These are phyloP conservation scores for Bryconaethiops microstoma DNA, from an alignment of 2,797 vertebrate genomes.

Conservation along the genomic window DNA sequence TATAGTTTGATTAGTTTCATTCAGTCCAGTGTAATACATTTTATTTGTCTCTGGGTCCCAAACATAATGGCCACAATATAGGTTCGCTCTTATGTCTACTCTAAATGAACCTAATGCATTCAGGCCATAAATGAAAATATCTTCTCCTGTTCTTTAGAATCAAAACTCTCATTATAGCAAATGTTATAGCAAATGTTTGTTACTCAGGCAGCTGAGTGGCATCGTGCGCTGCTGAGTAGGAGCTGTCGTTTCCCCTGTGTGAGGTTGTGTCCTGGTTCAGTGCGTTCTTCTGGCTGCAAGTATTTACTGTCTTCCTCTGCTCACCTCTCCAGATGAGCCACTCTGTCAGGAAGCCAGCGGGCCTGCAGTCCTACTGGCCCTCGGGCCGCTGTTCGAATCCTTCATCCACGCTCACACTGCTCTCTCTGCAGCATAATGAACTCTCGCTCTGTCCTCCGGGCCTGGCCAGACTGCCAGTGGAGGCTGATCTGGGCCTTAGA, in stretches of 20 bases:
- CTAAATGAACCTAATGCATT: neutral
- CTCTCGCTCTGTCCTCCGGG: constrained; percentile 1
- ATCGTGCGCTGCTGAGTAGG: constrained; percentile 63
- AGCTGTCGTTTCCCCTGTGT: constrained; percentile 69
- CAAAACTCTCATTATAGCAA: constrained; percentile 24
- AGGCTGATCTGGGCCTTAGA: neutral
- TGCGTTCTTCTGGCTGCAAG: constrained; percentile 65
- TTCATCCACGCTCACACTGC: constrained; percentile 19
- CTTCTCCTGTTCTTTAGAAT: neutral
- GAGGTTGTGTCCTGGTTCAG: constrained; percentile 62
- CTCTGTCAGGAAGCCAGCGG: constrained; percentile 55
- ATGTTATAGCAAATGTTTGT: constrained; percentile 57
- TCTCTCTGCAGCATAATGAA: constrained; percentile 42
- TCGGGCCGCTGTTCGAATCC: constrained; percentile 16
- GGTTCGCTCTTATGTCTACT: neutral
- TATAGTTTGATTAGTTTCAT: constrained; percentile 1
- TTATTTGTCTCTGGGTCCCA: neutral
- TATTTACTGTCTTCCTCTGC: constrained; percentile 64
- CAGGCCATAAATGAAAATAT: neutral
- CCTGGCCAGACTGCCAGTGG: neutral
- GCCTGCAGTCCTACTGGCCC: constrained; percentile 18
- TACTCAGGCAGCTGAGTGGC: constrained; percentile 63
- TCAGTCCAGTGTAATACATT: neutral
- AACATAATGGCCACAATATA: neutral
- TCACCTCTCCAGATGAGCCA: constrained; percentile 60